Base-by-base conservation (phyloP, 2,888 invertebrate genomes). In the Agrotis puta region DNA sequence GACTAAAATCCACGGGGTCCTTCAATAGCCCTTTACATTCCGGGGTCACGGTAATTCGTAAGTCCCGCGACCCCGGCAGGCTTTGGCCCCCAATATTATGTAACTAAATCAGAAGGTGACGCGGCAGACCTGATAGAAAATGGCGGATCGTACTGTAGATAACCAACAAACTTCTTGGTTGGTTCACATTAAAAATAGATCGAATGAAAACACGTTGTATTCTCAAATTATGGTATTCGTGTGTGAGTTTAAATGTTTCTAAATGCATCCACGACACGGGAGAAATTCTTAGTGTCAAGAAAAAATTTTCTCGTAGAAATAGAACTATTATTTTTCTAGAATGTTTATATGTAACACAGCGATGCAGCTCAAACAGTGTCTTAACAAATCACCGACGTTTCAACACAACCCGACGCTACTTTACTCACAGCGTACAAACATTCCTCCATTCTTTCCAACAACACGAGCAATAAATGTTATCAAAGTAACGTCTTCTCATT, bases 401-500 rank as follows among this genome's bases (percentile, higher is more conserved):
- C 56, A 56, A 56, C 56, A 56, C 33, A 33, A 33, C 33, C 33
- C 11, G 24, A 27, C 20, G 14, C 5, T 33, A 24, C 47, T 43
- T 39, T 22, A 27, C 62, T 57, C 56, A 18, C 48, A 33, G 64
- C 53, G 7, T 53, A 70, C 56, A 64, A 69, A 61, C 48, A 66
- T 67, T 65, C 56, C 66, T 50, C 22, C 27, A 59, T 64, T 70
- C 64, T 70, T 82, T 64, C 33, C 11, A 64, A 82, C 79, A 77
- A 77, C 63, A 70, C 58, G 47, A 64, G 70, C 67, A 81, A 80
- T 74, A 81, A 81, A 79, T 70, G 70, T 64, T 71, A 82, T 79
- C 77, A 72, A 63, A 75, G 70, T 74, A 77, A 77, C 70, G 66
- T 74, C 68, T 78, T 79, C 77, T 73, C 73, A 74, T 82, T 79